phyloP scores from a whole-genome alignment of 1,140 invertebrate genomes.

The Druon quercuslanigerum region DNA sequence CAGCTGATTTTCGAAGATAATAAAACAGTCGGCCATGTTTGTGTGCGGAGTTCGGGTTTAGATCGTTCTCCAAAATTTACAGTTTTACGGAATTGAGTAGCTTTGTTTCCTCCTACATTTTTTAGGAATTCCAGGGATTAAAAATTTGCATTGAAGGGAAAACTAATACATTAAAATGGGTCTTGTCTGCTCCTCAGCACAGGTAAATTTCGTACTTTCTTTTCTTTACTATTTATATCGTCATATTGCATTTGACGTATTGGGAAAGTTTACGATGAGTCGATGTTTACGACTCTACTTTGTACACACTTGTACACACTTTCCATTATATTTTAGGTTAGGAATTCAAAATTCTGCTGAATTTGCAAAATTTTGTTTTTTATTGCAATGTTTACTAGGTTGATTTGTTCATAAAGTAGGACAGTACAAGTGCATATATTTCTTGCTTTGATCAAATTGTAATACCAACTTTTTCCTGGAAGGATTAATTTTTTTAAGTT shows the following conservation, averaged over 20 bases:
- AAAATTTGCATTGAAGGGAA: not conserved
- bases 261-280: not conserved
- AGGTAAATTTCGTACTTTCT: conserved; percentile 54
- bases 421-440: no score
- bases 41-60: not conserved
- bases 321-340: no score
- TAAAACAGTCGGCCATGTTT: not conserved
- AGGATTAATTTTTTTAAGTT: not conserved
- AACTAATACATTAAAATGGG: conserved; percentile 57
- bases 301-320: no score
- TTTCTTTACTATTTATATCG: not conserved
- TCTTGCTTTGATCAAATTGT: no score
- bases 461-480: no score
- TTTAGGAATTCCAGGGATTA: not conserved
- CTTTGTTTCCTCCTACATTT: not conserved
- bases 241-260: not conserved
- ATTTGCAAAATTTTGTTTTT: no score
- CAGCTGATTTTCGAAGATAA: no score
- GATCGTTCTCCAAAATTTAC: not conserved
- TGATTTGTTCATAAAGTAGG: no score
- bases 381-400: no score
- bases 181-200: conserved; percentile 69
- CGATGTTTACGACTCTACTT: not conserved
- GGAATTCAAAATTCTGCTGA: no score
- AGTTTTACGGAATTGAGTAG: not conserved